Base-by-base conservation (phyloP, 2,797 vertebrate species). In the Ptychobarbus kaznakovi region DNA sequence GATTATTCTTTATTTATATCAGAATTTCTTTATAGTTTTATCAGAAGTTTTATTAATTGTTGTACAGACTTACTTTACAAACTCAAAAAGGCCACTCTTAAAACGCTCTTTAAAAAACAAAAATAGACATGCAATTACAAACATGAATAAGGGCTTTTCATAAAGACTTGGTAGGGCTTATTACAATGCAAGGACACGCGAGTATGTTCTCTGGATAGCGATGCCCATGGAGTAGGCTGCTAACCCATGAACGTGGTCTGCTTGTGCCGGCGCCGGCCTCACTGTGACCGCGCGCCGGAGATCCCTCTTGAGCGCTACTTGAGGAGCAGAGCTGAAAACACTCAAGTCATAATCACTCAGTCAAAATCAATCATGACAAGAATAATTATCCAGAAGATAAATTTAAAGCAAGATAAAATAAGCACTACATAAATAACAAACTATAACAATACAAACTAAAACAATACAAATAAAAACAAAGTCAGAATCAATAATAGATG, bases 41-140 rank as follows among this genome's bases (percentile, higher is more conserved):
- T 88, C 92, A 90, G 86, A 90, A 85, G n/a, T n/a, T n/a, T n/a
- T n/a, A n/a, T n/a, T 88, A 85, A 89, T 44, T 88, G 92, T 91
- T 87, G 92, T 78, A 86, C 86, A 91, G 85, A 92, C 49, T 87
- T 75, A 92, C 49, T 87, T 75, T 75, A 75, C 49, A 79, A 84
- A 79, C 83, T 58, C 92, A 51, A 90, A 88, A 95, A 93, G 92
- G 93, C 91, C 92, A 92, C 93, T 93, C 74, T 90, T 92, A 91
- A 90, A 90, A 92, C 88, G 86, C 79, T 89, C 58, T 86, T 91
- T 84, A 86, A 78, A 92, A 92, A 53, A 91, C 25, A 75, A 90
- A 90, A 84, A 83, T 86, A 86, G 80, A 86, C 63, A 77, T 88
- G 92, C 88, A 46, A 91, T 89, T 87, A 90, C 84, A 91, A 82